phyloP scores from a whole-genome alignment of 1,140 invertebrate genomes.

The Dinoponera quadriceps region DNA sequence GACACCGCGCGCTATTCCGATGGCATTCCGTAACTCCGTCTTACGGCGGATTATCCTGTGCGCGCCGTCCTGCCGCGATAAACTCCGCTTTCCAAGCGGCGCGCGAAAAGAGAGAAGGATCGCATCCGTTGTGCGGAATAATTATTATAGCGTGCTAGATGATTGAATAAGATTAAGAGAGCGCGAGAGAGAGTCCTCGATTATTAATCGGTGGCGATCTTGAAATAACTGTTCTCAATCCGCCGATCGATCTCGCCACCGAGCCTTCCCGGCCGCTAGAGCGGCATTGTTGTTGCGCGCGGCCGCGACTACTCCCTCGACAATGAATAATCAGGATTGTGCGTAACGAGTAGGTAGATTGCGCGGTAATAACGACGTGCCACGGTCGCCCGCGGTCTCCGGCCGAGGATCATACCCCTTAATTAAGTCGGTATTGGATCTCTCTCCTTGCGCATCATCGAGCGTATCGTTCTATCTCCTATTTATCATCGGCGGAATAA shows the following conservation, averaged over 20 bases:
- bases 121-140: background rate
- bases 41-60: background rate
- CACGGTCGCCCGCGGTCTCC: background rate
- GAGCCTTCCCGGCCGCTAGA: background rate
- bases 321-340: constrained; percentile 52
- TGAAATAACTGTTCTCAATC: constrained; percentile 48
- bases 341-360: constrained; percentile 43
- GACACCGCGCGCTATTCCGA: too few species aligned
- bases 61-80: background rate
- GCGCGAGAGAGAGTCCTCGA: background rate
- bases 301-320: constrained; percentile 17
- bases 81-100: background rate
- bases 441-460: constrained; percentile 17
- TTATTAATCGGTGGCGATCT: constrained; percentile 22
- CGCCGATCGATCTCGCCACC: constrained; percentile 25
- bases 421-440: constrained; percentile 48
- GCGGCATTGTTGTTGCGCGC: background rate
- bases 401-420: constrained; percentile 26
- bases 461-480: constrained; percentile 41
- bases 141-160: constrained; percentile 22
- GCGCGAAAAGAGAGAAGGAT: constrained; percentile 6
- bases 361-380: constrained; percentile 33
- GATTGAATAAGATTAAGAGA: constrained; percentile 43
- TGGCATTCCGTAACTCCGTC: background rate
- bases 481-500: constrained; percentile 57